A percentile compares a stretch with the other conserved stretches of the same genome.
These are phyloP conservation scores for Aulostomus chinensis DNA, from an alignment of 2,797 vertebrate species.

Conservation along the genomic window DNA sequence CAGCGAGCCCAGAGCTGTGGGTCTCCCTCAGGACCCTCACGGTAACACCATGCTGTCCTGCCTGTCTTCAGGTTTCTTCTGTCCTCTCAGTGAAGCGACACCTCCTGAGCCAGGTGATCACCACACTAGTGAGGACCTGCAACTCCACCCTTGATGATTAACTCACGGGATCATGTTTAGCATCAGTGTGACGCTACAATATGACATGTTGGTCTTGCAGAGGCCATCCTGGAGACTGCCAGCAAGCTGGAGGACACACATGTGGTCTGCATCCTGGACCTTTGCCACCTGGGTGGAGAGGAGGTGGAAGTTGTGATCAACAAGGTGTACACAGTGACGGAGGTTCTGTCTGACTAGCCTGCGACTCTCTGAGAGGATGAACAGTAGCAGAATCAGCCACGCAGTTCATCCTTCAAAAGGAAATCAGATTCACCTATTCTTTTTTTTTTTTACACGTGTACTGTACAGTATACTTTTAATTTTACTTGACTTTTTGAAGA, in stretches of 20 bases:
- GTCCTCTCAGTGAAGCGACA: slow-evolving; percentile 47
- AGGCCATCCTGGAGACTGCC: slow-evolving; percentile 79
- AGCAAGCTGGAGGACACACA: slow-evolving; percentile 78
- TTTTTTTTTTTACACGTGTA: too few species aligned
- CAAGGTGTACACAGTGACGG: slow-evolving; percentile 84
- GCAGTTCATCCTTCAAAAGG: too few species aligned
- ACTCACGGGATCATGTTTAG: neutral
- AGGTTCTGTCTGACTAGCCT: slow-evolving; percentile 41
- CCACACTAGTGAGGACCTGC: neutral
- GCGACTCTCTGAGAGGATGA: too few species aligned
- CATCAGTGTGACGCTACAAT: neutral
- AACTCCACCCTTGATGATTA: too few species aligned
- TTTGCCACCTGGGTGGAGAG: slow-evolving; percentile 86
- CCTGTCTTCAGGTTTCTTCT: slow-evolving; percentile 76
- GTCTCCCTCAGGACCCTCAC: slow-evolving; percentile 61
- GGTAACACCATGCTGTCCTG: slow-evolving; percentile 79
- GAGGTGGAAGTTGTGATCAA: slow-evolving; percentile 86
- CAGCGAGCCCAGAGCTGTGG: slow-evolving; percentile 78
- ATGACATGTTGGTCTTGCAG: slow-evolving; percentile 63
- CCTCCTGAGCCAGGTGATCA: slow-evolving; percentile 79
- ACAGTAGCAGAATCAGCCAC: too few species aligned
- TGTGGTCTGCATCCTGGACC: slow-evolving; percentile 86
- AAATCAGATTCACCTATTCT: too few species aligned
- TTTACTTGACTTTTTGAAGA: too few species aligned
- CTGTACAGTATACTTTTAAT: too few species aligned